phyloP scores from a whole-genome alignment of 2,888 invertebrate genomes.

The Drosophila hamatofila region DNA sequence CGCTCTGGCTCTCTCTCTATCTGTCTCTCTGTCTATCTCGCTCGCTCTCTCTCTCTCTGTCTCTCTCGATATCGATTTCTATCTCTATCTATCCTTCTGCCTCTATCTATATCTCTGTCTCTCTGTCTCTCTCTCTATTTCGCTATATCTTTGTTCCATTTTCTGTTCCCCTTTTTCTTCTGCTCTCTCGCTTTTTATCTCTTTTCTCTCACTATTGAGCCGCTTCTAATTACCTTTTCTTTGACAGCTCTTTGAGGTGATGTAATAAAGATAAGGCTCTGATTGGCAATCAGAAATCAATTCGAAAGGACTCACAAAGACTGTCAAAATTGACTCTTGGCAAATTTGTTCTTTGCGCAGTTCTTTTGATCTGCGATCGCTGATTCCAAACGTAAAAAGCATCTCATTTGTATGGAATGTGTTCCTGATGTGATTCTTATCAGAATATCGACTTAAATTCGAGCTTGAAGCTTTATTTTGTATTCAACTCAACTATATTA shows the following conservation, averaged over 20 bases:
- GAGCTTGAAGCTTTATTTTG: background rate
- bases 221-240: background rate
- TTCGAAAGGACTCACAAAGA: background rate
- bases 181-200: background rate
- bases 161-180: background rate
- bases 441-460: background rate
- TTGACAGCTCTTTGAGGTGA: background rate
- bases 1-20: background rate
- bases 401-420: constrained; percentile 2
- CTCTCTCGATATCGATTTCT: background rate
- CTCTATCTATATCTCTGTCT: too few species aligned
- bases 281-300: background rate
- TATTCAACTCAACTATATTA: background rate
- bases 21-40: accelerated
- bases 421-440: background rate
- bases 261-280: background rate
- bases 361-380: background rate
- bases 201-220: background rate
- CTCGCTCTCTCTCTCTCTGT: background rate
- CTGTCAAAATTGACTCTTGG: background rate
- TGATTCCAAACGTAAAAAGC: background rate
- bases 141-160: background rate
- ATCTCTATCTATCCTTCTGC: background rate
- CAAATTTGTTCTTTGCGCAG: background rate
- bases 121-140: background rate